Conservation (phyloP, 1,140 invertebrate species). For the Papilio helenus region DNA sequence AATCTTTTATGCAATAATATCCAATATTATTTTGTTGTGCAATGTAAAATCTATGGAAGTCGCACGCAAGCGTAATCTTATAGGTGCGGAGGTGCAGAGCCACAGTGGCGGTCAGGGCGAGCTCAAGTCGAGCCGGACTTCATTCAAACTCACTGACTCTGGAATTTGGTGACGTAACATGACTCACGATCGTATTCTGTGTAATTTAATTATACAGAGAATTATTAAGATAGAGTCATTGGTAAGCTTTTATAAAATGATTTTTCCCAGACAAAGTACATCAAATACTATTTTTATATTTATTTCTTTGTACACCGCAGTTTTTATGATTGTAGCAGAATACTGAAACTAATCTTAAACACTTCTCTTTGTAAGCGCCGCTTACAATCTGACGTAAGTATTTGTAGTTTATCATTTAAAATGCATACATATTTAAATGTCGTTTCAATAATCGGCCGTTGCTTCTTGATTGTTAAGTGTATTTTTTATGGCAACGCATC, state of each 20-base stretch:
- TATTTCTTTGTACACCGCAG: neutral
- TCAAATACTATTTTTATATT: neutral
- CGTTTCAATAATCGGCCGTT: no score
- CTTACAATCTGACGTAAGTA: no score
- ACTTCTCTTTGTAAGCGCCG: no score
- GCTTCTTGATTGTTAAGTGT: no score
- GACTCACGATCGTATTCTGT: conserved; percentile 26
- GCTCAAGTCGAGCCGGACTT: conserved; percentile 43
- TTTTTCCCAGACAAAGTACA: neutral
- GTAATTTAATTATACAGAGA: conserved; percentile 23
- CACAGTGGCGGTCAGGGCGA: conserved; percentile 58
- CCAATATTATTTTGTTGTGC: conserved; percentile 35
- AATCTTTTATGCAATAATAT: neutral
- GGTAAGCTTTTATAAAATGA: neutral
- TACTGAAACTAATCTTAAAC: no score
- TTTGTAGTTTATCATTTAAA: no score
- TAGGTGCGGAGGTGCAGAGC: conserved; percentile 49
- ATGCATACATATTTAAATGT: no score
- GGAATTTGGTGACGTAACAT: conserved; percentile 57
- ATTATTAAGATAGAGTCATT: neutral
- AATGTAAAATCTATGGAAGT: conserved; percentile 45
- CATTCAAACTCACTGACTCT: conserved; percentile 54
- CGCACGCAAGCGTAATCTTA: conserved; percentile 67
- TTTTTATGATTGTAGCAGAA: no score
- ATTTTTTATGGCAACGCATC: no score